Evolutionary conservation across 2,797 vertebrate species (phyloP), one percentile per base, ranked within the genome.

Genomic region (Notoglanidium macrostoma): DNA sequence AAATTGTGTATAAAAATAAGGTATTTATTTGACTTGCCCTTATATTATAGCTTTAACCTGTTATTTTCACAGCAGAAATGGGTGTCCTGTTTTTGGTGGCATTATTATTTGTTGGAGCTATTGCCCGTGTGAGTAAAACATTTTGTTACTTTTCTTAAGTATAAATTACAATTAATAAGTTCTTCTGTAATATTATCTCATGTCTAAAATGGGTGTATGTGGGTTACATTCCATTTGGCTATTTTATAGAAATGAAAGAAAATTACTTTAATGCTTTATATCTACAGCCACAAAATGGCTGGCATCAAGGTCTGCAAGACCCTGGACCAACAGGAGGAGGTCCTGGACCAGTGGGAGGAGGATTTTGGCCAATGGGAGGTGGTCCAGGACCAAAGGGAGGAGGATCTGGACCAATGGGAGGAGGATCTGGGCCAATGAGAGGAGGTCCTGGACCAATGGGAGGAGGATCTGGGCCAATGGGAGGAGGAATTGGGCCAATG

Each of bases 91-190:
- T 87, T 85, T 11, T 94, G 35, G 21, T 87, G 9, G 78, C 35
- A 32, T 86, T 93, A 51, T 84, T 92, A 35, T 51, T 94, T 77
- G 82, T 92, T 54, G 90, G 91, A 76, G 92, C 87, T 0, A 86
- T 86, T 76, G 91, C 91, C 84, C 65, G 0, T n/a, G 93, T 94
- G 61, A 93, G 92, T 93, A 35, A 26, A 49, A 46, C 26, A 17
- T 15, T 73, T 40, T 59, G 6, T 46, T 57, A 1, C 14, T 54
- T 77, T 21, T 54, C 6, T 32, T 32, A 32, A 54, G 5, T 44
- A 2, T 2, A 73, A 8, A 17, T 19, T 15, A 15, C 1, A 26
- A 40, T 29, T 17, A 54, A 29, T 49, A 8, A 15, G 12, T 76
- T 7, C 26, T 51, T 49, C 23, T 49, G 12, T 23, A 74, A 26